Evolutionary conservation across 2,113 vertebrate genomes (phyloP).

Genomic region (Albula glossodonta): DNA sequence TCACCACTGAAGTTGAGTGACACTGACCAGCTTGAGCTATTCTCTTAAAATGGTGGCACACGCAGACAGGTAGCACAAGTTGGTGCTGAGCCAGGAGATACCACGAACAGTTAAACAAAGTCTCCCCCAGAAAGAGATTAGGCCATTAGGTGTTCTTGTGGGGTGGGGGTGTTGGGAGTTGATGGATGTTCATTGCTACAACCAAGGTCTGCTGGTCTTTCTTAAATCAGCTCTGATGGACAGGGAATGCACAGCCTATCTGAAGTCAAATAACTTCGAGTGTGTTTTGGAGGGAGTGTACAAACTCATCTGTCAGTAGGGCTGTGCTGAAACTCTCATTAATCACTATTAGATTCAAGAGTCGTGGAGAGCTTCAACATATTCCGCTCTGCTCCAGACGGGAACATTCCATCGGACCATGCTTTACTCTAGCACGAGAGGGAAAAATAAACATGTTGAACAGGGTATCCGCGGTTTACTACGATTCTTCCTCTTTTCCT

Average conservation of each 20-base stretch:
- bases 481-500: neutral
- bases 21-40: neutral
- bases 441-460: neutral
- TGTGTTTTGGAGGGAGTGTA: slow-evolving; percentile 19
- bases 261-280: slow-evolving; percentile 22
- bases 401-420: slow-evolving; percentile 4
- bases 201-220: slow-evolving; percentile 7
- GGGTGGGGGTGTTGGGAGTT: slow-evolving; percentile 23
- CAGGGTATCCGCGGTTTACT: neutral
- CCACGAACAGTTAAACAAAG: neutral
- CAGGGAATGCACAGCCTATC: slow-evolving; percentile 10
- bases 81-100: neutral
- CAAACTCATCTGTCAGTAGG: slow-evolving; percentile 45
- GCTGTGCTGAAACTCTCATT: slow-evolving; percentile 73
- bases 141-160: neutral
- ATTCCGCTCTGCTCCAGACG: slow-evolving; percentile 12
- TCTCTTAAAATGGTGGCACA: neutral
- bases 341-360: slow-evolving; percentile 77
- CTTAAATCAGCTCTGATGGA: slow-evolving; percentile 5
- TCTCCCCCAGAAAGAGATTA: neutral
- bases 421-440: neutral
- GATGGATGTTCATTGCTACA: slow-evolving; percentile 56
- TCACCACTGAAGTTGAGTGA: neutral
- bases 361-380: slow-evolving; percentile 48
- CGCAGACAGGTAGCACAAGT: neutral